A percentile compares a stretch with the other conserved stretches of the same genome.
Conservation (phyloP, 2,113 vertebrate genomes). For the Peromyscus californicus region DNA sequence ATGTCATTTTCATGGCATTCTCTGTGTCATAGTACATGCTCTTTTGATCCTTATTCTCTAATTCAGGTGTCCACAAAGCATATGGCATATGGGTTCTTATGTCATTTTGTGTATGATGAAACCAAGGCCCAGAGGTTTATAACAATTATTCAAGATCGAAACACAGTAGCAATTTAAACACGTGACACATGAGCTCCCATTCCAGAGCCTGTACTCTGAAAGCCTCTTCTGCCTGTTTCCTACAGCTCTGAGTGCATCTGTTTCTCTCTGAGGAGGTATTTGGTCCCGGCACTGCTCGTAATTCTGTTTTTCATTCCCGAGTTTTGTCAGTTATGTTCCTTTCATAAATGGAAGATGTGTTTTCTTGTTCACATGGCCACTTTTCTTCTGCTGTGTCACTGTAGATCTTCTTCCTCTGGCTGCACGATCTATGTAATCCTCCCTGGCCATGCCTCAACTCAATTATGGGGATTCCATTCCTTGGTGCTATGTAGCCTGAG, state of each 20-base stretch:
- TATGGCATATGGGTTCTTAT: background rate
- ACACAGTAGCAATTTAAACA: background rate
- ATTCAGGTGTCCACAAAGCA: background rate
- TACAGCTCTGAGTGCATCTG: background rate
- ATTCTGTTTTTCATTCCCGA: constrained; percentile 7
- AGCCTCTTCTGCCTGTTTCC: background rate
- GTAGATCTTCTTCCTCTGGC: background rate
- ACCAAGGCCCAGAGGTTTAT: background rate
- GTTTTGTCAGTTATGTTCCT: constrained; percentile 34
- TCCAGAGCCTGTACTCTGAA: background rate
- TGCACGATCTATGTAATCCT: background rate
- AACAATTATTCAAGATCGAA: background rate
- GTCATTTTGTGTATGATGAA: background rate
- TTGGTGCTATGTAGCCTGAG: background rate
- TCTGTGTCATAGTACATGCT: background rate
- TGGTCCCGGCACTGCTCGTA: background rate
- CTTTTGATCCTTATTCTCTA: background rate
- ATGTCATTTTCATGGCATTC: background rate
- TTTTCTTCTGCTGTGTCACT: background rate
- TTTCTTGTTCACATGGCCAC: background rate
- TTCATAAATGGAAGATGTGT: background rate
- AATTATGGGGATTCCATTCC: background rate
- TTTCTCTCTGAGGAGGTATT: background rate
- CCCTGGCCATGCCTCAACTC: background rate
- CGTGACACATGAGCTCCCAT: too few species aligned